Percentiles rank a stretch among this genome's conserved stretches.
Conservation (phyloP, 2,797 vertebrate species). For the Tympanoctomys barrerae region DNA sequence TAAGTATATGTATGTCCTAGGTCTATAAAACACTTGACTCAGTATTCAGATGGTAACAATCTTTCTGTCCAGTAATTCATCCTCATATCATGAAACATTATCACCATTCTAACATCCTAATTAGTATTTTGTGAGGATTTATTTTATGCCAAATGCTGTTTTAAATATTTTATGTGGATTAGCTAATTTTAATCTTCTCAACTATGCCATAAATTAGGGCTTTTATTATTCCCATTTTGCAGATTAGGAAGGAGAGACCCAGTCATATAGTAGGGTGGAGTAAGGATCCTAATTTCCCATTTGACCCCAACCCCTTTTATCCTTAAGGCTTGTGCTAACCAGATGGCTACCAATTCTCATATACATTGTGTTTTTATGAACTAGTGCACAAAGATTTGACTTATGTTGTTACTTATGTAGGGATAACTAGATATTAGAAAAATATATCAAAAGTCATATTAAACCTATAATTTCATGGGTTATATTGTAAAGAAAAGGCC, state of each 20-base stretch:
- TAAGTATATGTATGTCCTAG: not conserved
- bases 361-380: not conserved
- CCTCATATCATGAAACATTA: not conserved
- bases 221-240: slow-evolving; percentile 50
- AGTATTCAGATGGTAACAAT: not conserved
- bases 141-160: not conserved
- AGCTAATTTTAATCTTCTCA: slow-evolving; percentile 12
- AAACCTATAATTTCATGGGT: not conserved
- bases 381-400: not conserved
- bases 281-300: not conserved
- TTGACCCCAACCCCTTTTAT: not conserved
- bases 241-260: slow-evolving; percentile 13
- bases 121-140: not conserved
- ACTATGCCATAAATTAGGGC: not conserved
- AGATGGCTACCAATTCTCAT: not conserved
- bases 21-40: not conserved
- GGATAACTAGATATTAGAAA: slow-evolving; percentile 31
- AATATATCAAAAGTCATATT: not conserved
- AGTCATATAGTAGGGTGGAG: not conserved
- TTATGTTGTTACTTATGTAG: slow-evolving; percentile 2
- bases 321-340: not conserved
- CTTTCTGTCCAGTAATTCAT: not conserved
- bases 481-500: slow-evolving; percentile 14
- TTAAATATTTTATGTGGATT: not conserved
- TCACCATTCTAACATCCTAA: not conserved